phyloP scores from a whole-genome alignment of 2,797 vertebrate genomes.

The Morus bassanus region DNA sequence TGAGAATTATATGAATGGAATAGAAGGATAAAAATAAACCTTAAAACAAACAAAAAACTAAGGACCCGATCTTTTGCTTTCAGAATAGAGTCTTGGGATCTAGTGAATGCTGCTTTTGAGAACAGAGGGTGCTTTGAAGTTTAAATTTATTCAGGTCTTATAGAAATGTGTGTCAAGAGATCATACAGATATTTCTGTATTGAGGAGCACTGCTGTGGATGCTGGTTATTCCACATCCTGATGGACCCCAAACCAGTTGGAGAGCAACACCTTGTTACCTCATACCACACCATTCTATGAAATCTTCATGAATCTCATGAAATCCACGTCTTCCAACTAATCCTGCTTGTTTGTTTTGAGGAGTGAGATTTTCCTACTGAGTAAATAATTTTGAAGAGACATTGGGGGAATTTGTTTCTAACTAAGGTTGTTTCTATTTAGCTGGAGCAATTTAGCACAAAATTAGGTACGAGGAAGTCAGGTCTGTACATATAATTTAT shows the following conservation, averaged over 20 bases:
- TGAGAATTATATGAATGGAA: background rate
- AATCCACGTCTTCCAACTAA: background rate
- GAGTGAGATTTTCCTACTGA: background rate
- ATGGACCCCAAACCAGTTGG: background rate
- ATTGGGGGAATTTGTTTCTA: background rate
- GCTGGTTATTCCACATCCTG: background rate
- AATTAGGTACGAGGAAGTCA: background rate
- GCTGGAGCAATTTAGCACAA: background rate
- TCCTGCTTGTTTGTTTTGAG: background rate
- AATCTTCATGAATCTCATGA: background rate
- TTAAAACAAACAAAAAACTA: background rate
- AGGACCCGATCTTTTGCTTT: constrained; percentile 67
- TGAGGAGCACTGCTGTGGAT: background rate
- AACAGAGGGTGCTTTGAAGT: constrained; percentile 48
- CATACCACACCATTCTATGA: background rate
- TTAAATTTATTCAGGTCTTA: constrained; percentile 42
- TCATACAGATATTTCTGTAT: background rate
- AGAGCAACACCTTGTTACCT: background rate
- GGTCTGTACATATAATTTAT: background rate
- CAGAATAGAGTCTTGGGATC: constrained; percentile 20
- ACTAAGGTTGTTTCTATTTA: background rate
- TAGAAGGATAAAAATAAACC: background rate
- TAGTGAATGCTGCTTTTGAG: background rate
- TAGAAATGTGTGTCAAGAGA: background rate
- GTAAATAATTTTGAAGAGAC: background rate